Base-by-base conservation (phyloP, 2,113 vertebrate species). In the Ptyas mucosa region DNA sequence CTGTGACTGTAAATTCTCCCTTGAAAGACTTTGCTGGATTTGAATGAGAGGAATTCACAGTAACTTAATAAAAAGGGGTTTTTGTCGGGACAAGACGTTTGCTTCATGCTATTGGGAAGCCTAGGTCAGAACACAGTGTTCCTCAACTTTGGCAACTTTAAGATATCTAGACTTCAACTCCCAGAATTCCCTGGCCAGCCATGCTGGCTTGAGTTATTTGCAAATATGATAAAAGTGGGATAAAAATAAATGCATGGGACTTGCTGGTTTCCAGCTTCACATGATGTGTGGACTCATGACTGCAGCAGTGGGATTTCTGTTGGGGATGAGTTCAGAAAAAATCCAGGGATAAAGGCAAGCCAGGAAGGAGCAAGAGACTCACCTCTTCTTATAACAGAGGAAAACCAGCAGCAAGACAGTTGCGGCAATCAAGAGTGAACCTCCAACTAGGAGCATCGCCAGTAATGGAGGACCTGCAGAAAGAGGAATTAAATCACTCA, bases 301-400 rank as follows among this genome's bases (percentile, higher is more conserved):
- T n/a, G 49, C 14, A n/a, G 53, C 20, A 14, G 43, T 90, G 64
- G 39, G 3, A 24, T 39, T 20, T 90, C 46, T 23, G 14, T 53
- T 55, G 21, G 54, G 34, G 26, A 49, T 57, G 53, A 26, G 39
- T 91, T 86, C 34, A 43, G 54, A 58, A 39, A 51, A 64, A 52
- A 7, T 23, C 87, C 85, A 64, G n/a, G 55, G 8, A 18, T 85
- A 39, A 92, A n/a, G 15, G 20, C 34, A 1, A 10, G 3, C n/a
- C 18, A 69, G 91, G 49, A 12, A 57, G 89, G 21, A 88, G 43
- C 20, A 29, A 21, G 34, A 95, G n/a, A 95, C 95, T 85, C 97
- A 99, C 98, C 98, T 98, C 97, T 97, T 98, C 94, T 96, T 98
- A 97, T 89, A 97, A 95, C 97, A 98, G 93, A 98, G 94, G 88